Percentiles rank a stretch among this genome's conserved stretches.
phyloP scores from a whole-genome alignment of 35 echinoderm and acorn worm genomes.

The Patiria miniata region DNA sequence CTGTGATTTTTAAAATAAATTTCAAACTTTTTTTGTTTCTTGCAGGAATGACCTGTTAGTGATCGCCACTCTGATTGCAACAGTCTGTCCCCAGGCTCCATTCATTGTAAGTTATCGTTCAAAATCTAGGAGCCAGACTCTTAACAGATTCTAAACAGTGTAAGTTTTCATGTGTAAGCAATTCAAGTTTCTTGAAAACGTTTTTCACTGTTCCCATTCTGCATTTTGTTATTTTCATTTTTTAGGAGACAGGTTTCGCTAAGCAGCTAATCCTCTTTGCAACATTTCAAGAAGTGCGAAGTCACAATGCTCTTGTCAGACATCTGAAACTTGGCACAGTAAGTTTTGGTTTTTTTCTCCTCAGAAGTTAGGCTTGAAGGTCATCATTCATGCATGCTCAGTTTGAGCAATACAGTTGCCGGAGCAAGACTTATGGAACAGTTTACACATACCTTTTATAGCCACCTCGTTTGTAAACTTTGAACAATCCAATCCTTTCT shows the following conservation, averaged over 20 bases:
- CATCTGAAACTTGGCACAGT: conserved; percentile 94
- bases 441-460: too few relatives aligned
- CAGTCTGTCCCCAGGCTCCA: conserved; percentile 78
- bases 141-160: too few relatives aligned
- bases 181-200: too few relatives aligned
- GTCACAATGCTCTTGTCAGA: conserved; percentile 90
- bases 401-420: too few relatives aligned
- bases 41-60: conserved; percentile 92
- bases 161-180: too few relatives aligned
- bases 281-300: conserved; percentile 92
- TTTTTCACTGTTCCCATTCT: too few relatives aligned
- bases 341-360: conserved; percentile 46
- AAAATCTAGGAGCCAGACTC: neutral
- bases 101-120: conserved; percentile 87
- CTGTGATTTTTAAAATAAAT: neutral
- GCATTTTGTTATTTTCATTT: conserved; percentile 25
- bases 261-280: conserved; percentile 93
- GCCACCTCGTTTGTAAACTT: too few relatives aligned
- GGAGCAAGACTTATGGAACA: too few relatives aligned
- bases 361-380: too few relatives aligned
- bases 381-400: too few relatives aligned
- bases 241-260: conserved; percentile 88
- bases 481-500: too few relatives aligned
- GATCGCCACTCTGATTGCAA: conserved; percentile 73
- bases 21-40: conserved; percentile 3